phyloP scores from a whole-genome alignment of 2,797 vertebrate species.

The Aphelocoma californica region DNA sequence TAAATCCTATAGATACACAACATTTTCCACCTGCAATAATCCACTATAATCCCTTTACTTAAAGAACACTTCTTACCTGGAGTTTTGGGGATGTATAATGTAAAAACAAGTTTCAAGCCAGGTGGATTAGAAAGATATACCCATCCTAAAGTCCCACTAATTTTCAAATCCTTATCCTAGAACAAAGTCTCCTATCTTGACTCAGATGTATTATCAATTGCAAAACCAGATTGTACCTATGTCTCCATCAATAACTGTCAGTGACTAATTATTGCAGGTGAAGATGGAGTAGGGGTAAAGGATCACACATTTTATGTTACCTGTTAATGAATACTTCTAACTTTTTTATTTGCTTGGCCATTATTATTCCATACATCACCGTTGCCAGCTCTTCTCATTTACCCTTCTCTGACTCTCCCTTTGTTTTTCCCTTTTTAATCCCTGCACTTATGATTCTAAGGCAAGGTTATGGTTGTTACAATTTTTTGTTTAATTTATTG shows the following conservation, averaged over 20 bases:
- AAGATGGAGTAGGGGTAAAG: background rate
- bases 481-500: background rate
- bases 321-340: background rate
- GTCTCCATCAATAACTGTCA: background rate
- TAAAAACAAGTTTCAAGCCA: background rate
- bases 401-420: background rate
- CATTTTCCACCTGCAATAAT: background rate
- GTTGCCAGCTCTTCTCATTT: background rate
- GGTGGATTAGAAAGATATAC: background rate
- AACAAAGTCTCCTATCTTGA: background rate
- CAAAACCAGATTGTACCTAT: background rate
- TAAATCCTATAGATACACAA: background rate
- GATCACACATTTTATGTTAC: background rate
- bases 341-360: background rate
- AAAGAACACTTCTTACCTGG: background rate
- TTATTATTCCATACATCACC: background rate
- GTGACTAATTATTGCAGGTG: background rate
- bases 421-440: background rate
- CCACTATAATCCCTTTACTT: background rate
- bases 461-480: background rate
- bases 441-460: background rate
- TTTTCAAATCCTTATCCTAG: background rate
- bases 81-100: background rate
- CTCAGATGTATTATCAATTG: background rate
- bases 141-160: background rate